These are phyloP conservation scores for Cirrhinus mrigala DNA, from an alignment of 2,797 vertebrate genomes.

Conservation along the genomic window DNA sequence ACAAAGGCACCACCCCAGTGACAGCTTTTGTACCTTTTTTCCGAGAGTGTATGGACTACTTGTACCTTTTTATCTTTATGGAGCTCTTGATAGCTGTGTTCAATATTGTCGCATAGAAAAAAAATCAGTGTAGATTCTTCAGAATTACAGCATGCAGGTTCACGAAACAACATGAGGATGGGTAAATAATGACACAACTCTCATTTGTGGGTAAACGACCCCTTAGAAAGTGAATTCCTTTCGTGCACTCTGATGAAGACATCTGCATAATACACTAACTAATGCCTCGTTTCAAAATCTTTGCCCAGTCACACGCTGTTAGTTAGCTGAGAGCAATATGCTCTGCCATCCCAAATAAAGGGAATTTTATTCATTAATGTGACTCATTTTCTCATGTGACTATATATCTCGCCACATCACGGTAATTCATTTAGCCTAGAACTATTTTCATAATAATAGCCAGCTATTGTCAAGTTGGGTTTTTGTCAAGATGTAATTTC, in stretches of 20 bases:
- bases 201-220: neutral
- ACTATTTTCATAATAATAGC: conserved; percentile 33
- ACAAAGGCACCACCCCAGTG: no score
- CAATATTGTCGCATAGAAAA: neutral
- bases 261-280: conserved; percentile 26
- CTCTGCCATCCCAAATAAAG: conserved; percentile 27
- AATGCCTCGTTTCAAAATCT: conserved; percentile 20
- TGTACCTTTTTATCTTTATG: neutral
- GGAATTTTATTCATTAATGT: conserved; percentile 44
- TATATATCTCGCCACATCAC: conserved; percentile 18
- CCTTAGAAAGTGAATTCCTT: neutral
- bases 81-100: neutral
- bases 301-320: conserved; percentile 26
- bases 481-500: conserved; percentile 21
- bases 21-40: no score
- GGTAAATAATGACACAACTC: conserved; percentile 7
- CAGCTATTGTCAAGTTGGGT: conserved; percentile 12
- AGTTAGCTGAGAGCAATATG: conserved; percentile 43
- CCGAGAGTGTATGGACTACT: neutral
- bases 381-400: conserved; percentile 39
- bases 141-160: neutral
- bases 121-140: neutral
- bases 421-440: conserved; percentile 17
- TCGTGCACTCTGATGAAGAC: neutral
- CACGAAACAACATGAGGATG: neutral